Conservation (phyloP, 2,888 invertebrate species). For the Netelia inedita region DNA sequence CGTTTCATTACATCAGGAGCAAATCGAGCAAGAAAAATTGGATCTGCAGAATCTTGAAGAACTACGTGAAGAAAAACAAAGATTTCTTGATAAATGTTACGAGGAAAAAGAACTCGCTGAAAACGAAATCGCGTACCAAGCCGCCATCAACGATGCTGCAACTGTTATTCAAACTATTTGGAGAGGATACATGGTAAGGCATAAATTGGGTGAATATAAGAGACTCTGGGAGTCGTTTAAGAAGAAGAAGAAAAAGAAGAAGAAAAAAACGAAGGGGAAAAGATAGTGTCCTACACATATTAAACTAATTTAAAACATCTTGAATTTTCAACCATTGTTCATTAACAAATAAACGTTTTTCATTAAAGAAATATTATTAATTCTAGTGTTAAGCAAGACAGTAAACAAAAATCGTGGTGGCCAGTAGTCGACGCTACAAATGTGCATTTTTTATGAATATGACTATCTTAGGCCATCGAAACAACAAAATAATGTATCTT, state of each 20-base stretch:
- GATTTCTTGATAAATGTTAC: constrained; percentile 73
- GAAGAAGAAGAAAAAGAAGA: constrained; percentile 65
- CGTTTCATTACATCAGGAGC: constrained; percentile 69
- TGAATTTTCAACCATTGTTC: not conserved
- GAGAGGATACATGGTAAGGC: constrained; percentile 80
- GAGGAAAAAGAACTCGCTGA: constrained; percentile 67
- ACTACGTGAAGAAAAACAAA: constrained; percentile 71
- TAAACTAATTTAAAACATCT: too few species aligned
- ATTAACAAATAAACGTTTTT: not conserved
- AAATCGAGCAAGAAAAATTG: constrained; percentile 74
- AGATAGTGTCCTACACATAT: not conserved
- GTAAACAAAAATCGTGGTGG: too few species aligned
- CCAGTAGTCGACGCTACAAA: too few species aligned
- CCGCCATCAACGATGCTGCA: constrained; percentile 74
- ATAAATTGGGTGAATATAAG: constrained; percentile 75
- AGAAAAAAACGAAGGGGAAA: constrained; percentile 56
- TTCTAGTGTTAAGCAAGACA: too few species aligned
- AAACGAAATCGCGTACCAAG: constrained; percentile 71
- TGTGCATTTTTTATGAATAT: too few species aligned
- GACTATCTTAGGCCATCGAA: too few species aligned
- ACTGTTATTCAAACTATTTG: constrained; percentile 77
- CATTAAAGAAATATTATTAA: too few species aligned
- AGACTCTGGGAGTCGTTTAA: constrained; percentile 68
- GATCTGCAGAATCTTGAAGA: constrained; percentile 69
- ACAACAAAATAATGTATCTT: too few species aligned